A percentile compares a stretch with the other conserved stretches of the same genome.
phyloP scores from a whole-genome alignment of 2,113 vertebrate species.

The Pseudorasbora parva region DNA sequence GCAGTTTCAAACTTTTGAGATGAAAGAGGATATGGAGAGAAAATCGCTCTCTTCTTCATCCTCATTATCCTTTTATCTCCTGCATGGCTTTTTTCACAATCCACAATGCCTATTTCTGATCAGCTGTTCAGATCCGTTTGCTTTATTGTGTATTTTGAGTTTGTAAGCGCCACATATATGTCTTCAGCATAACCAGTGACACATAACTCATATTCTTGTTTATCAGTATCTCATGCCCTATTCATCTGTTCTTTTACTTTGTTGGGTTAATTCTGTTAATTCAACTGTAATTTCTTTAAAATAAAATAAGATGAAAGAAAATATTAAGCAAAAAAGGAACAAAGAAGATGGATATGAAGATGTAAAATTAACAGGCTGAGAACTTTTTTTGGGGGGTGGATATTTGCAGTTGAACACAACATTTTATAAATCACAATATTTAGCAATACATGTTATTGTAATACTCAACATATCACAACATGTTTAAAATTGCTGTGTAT shows the following conservation, averaged over 20 bases:
- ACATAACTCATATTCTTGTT: not conserved
- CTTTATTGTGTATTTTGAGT: not conserved
- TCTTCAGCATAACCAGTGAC: not conserved
- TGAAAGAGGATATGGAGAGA: not conserved
- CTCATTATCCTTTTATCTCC: conserved; percentile 24
- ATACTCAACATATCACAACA: too few species aligned
- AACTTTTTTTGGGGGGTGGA: too few species aligned
- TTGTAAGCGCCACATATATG: not conserved
- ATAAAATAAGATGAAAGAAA: too few species aligned
- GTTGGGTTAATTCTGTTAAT: not conserved
- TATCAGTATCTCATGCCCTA: not conserved
- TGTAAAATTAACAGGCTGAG: too few species aligned
- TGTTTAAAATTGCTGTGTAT: too few species aligned
- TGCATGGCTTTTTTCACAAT: not conserved
- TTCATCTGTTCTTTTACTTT: not conserved
- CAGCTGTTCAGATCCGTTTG: not conserved
- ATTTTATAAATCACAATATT: too few species aligned
- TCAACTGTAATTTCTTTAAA: too few species aligned
- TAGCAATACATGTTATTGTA: too few species aligned
- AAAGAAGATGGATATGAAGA: too few species aligned
- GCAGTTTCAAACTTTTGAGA: not conserved
- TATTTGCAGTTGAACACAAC: too few species aligned
- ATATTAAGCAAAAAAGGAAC: not conserved
- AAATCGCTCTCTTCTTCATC: not conserved
- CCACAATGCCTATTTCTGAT: not conserved